A percentile compares a stretch with the other conserved stretches of the same genome.
Evolutionary conservation across 2,888 invertebrate genomes (phyloP).

Genomic region (Hirtodrosophila duncani): DNA sequence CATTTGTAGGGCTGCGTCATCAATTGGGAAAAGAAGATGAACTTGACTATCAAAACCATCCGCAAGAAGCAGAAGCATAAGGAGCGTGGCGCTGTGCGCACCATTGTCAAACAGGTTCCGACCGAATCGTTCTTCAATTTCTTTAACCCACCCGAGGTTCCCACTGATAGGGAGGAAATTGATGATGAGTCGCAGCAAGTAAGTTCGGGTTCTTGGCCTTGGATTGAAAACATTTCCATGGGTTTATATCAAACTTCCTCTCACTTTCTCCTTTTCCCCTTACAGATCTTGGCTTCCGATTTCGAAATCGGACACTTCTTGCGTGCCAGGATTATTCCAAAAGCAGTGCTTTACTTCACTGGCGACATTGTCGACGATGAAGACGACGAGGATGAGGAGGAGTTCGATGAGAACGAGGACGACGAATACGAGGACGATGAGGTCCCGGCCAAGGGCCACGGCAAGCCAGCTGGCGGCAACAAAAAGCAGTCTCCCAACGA

Average conservation of each 20-base stretch:
- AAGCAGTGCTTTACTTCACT: constrained; percentile 97
- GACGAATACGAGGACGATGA: constrained; percentile 82
- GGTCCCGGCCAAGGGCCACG: constrained; percentile 81
- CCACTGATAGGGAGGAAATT: constrained; percentile 88
- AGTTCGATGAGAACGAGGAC: constrained; percentile 82
- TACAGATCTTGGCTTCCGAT: constrained; percentile 89
- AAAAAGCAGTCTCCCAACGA: constrained; percentile 80
- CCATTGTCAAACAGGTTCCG: constrained; percentile 96
- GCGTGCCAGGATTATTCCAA: constrained; percentile 96
- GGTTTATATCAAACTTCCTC: not conserved
- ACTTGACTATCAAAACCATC: constrained; percentile 96
- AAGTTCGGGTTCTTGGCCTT: constrained; percentile 14
- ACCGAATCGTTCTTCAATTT: constrained; percentile 99
- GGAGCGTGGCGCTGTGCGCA: constrained; percentile 93
- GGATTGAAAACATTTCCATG: no score
- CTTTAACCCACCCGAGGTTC: constrained; percentile 94
- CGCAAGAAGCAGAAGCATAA: constrained; percentile 99
- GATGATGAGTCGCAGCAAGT: constrained; percentile 89
- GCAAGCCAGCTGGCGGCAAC: constrained; percentile 56
- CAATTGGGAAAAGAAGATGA: constrained; percentile 98
- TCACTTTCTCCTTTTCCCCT: not conserved
- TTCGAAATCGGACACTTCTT: constrained; percentile 99
- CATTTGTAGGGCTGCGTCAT: constrained; percentile 87
- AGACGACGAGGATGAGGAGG: constrained; percentile 82
- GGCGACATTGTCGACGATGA: constrained; percentile 92